Conservation (phyloP, 2,113 vertebrate species). For the Nipponia nippon region DNA sequence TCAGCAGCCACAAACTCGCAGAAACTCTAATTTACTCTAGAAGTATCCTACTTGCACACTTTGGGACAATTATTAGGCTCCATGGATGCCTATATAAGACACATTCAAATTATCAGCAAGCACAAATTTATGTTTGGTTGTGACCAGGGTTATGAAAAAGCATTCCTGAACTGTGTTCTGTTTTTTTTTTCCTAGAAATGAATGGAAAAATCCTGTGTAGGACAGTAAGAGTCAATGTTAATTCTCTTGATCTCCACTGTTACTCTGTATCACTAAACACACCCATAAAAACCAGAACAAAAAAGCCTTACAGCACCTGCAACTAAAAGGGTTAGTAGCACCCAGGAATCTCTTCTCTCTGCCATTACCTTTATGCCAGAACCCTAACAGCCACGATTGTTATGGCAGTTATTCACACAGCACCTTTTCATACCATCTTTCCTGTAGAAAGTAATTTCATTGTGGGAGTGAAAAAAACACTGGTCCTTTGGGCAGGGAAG, state of each 20-base stretch:
- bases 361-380: conserved; percentile 1
- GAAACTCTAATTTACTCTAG: neutral
- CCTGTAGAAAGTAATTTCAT: neutral
- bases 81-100: neutral
- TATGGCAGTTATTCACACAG: neutral
- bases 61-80: neutral
- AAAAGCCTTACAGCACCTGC: neutral
- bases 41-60: neutral
- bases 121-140: neutral
- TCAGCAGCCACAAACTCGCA: neutral
- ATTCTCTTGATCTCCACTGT: neutral
- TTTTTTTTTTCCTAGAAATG: neutral
- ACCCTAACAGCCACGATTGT: neutral
- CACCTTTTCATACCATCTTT: neutral
- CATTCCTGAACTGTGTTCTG: neutral
- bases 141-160: neutral
- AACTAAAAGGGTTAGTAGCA: conserved; percentile 16
- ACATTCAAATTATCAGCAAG: neutral
- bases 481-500: neutral
- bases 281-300: neutral
- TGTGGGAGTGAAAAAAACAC: neutral
- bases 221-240: neutral
- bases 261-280: neutral
- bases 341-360: neutral
- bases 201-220: neutral